Evolutionary conservation across 2,888 invertebrate genomes (phyloP).

Genomic region (Hydraecia micacea): DNA sequence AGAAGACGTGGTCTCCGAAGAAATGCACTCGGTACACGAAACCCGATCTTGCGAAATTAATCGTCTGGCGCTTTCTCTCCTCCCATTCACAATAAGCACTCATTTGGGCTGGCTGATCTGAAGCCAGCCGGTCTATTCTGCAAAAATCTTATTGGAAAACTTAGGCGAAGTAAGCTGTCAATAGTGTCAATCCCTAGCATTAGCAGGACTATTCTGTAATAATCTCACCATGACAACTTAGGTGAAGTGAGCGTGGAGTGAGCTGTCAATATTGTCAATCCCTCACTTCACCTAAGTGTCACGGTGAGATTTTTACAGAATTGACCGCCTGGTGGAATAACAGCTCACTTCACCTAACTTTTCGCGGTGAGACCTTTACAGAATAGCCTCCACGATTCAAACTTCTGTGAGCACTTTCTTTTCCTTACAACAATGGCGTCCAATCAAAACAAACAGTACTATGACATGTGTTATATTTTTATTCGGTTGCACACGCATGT

Average conservation of each 20-base stretch:
- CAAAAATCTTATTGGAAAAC: neutral
- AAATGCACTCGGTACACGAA: neutral
- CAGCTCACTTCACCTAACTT: neutral
- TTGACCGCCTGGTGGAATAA: too few species aligned
- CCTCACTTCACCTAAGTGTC: too few species aligned
- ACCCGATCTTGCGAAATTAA: neutral
- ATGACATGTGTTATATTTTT: conserved; percentile 49
- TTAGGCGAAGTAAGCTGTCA: neutral
- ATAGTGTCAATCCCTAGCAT: too few species aligned
- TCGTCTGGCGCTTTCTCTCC: neutral
- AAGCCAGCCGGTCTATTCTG: neutral
- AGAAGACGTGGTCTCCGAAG: neutral
- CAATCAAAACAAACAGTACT: conserved; percentile 34
- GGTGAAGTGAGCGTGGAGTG: too few species aligned
- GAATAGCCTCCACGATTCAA: neutral
- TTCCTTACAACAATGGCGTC: neutral
- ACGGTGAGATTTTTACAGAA: too few species aligned
- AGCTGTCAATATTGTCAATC: too few species aligned
- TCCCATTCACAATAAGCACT: neutral
- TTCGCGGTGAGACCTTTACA: neutral
- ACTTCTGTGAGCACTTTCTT: neutral
- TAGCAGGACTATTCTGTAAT: too few species aligned
- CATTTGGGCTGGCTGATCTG: neutral
- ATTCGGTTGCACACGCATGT: conserved; percentile 50
- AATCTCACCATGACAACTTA: too few species aligned